These are phyloP conservation scores for Myotis myotis DNA, from an alignment of 2,797 vertebrate species.

Conservation along the genomic window DNA sequence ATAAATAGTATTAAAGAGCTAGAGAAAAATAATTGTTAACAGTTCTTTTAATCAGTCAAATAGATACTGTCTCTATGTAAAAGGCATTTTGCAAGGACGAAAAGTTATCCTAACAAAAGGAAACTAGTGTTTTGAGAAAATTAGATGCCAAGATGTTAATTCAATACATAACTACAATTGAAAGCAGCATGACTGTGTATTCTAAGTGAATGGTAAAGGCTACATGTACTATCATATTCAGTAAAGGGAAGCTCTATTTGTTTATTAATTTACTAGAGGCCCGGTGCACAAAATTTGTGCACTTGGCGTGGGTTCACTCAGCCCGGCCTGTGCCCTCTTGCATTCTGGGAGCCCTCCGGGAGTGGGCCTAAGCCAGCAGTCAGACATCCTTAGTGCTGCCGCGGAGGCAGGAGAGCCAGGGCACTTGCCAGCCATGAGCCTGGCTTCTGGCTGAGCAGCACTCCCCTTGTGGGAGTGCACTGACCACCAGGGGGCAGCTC, in stretches of 20 bases:
- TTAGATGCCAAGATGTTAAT: neutral
- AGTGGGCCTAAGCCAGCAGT: too few species aligned
- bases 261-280: neutral
- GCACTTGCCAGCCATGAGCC: too few species aligned
- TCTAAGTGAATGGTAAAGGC: neutral
- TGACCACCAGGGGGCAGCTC: too few species aligned
- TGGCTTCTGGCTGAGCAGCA: too few species aligned
- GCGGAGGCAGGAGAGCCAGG: too few species aligned
- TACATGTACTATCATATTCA: neutral
- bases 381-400: too few species aligned
- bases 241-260: neutral
- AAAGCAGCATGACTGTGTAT: neutral
- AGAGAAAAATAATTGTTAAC: neutral
- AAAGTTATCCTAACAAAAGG: constrained; percentile 21
- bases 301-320: too few species aligned
- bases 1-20: constrained; percentile 22
- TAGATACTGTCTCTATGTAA: neutral
- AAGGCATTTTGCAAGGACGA: neutral
- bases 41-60: neutral
- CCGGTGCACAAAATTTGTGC: too few species aligned
- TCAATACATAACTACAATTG: neutral
- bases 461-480: too few species aligned
- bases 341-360: too few species aligned
- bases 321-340: too few species aligned
- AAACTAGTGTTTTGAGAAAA: neutral